These are phyloP conservation scores for Acheta domesticus DNA, from an alignment of 2,888 invertebrate genomes.

Conservation along the genomic window DNA sequence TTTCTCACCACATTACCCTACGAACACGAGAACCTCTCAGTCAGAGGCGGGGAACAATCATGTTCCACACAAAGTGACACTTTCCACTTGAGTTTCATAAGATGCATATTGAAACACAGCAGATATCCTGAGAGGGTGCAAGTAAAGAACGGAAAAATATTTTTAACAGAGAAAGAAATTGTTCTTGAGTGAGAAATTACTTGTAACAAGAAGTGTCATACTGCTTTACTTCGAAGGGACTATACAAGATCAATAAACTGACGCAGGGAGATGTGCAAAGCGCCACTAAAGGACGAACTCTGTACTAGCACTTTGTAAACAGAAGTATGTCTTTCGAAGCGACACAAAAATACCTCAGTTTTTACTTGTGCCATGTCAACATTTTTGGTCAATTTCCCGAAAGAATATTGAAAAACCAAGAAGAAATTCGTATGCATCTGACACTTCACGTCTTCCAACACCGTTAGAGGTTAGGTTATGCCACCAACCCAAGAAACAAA, in stretches of 20 bases:
- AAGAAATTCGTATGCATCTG: no score
- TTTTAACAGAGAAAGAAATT: no score
- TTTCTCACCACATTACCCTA: neutral
- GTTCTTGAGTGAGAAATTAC: neutral
- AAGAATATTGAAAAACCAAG: no score
- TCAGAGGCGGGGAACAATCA: neutral
- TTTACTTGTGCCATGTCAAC: no score
- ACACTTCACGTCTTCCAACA: no score
- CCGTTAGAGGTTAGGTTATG: no score
- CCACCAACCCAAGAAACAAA: no score
- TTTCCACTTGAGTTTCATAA: neutral
- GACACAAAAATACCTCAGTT: no score
- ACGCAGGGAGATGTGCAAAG: neutral
- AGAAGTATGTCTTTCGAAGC: no score
- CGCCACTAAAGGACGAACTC: neutral
- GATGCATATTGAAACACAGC: neutral
- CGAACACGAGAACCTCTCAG: neutral
- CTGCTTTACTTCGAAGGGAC: neutral
- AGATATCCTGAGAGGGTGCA: no score
- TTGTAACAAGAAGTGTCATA: neutral
- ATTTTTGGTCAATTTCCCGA: no score
- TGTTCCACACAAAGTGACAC: neutral
- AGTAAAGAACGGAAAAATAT: no score
- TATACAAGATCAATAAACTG: constrained; percentile 3
- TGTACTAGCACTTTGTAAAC: neutral